Base-by-base conservation (phyloP, 2,888 invertebrate species). In the Drosophila leonis region DNA sequence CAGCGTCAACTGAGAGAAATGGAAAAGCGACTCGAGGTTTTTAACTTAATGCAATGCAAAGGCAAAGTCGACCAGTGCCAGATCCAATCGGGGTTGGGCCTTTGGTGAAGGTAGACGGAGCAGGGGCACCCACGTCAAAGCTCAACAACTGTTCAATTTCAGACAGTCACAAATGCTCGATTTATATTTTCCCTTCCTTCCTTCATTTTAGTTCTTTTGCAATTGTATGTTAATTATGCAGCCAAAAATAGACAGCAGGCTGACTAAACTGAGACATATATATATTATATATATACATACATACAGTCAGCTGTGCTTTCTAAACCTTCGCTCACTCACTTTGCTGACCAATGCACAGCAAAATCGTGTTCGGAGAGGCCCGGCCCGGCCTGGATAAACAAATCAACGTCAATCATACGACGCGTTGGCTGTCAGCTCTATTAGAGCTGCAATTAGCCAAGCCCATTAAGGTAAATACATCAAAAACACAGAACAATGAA, bases 341-440 rank as follows among this genome's bases (percentile, higher is more conserved):
- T 1, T 8, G 20, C 59, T 48, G 48, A 48, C 37, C 63, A 49
- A 62, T 35, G 65, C 48, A 20, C 51, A 49, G 39, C 15, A 20
- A 24, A 20, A 24, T 20, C 10, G 39, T 20, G 44, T 24, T 35
- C 20, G 4, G 54, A 54, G 57, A 51, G 69, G 76, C 65, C 49
- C 62, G 69, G 76, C 65, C 49, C 62, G 59, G 60, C 60, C 44
- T 41, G 51, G 37, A 62, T 65, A 83, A 87, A 83, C 82, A 83
- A 87, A 83, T 87, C 84, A 87, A 67, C 75, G 78, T 83, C 83
- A 83, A 83, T 87, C 87, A 85, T 80, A 80, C 77, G 83, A 65
- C 80, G 52, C 77, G 73, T 64, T 73, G 68, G 49, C 77, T 76
- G 83, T 85, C 86, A 81, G 56, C 42, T 75, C 59, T 63, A 69